These are phyloP conservation scores for Ormyrus nitidulus DNA, from an alignment of 2,888 invertebrate genomes.

Conservation along the genomic window DNA sequence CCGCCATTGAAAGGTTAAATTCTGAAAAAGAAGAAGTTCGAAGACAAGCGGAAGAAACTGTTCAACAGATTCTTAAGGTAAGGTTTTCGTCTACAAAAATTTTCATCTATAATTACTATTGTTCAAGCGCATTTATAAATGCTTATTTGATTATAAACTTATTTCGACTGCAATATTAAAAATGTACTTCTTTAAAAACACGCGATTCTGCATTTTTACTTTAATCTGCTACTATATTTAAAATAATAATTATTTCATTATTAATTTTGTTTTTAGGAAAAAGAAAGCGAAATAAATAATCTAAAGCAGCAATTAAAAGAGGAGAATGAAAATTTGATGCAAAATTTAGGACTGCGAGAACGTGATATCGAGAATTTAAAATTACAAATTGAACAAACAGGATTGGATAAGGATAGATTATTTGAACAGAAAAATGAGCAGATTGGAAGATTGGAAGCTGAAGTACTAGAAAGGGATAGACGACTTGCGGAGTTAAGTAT, in stretches of 20 bases:
- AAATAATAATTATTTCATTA: not conserved
- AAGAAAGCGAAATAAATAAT: constrained; percentile 60
- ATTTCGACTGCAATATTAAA: too few relatives aligned
- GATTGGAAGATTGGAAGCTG: constrained; percentile 55
- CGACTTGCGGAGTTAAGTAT: constrained; percentile 75
- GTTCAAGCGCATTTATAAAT: too few relatives aligned
- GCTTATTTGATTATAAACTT: too few relatives aligned
- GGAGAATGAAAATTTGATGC: constrained; percentile 61
- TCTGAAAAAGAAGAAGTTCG: constrained; percentile 64
- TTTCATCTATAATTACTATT: too few relatives aligned
- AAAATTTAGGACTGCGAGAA: constrained; percentile 59
- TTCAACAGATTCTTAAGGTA: constrained; percentile 55
- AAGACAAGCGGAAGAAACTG: constrained; percentile 59
- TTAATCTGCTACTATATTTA: not conserved
- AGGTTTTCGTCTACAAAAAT: not conserved
- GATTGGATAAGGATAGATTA: constrained; percentile 55
- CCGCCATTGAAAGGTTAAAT: constrained; percentile 59
- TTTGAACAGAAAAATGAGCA: constrained; percentile 62
- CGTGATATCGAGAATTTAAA: constrained; percentile 64
- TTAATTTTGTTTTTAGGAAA: constrained; percentile 53
- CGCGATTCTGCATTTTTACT: too few relatives aligned
- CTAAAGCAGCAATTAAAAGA: constrained; percentile 55
- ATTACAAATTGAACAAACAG: constrained; percentile 58
- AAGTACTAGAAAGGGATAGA: constrained; percentile 65
- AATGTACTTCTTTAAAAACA: too few relatives aligned